phyloP scores from a whole-genome alignment of 2,113 vertebrate species.

The Tursiops truncatus region DNA sequence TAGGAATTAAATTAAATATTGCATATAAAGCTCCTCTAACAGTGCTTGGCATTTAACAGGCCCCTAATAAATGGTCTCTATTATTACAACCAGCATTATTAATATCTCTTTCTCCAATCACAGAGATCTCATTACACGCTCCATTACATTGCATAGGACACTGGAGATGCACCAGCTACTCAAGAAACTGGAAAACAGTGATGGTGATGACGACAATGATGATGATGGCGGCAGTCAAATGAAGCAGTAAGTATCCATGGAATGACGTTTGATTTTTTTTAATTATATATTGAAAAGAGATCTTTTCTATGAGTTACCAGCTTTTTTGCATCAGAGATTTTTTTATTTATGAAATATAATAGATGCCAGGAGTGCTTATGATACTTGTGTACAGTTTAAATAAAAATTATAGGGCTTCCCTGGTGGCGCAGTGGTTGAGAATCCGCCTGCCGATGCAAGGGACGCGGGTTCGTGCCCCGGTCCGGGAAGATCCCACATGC shows the following conservation, averaged over 20 bases:
- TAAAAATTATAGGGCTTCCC: not conserved
- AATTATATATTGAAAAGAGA: not conserved
- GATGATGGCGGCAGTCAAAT: not conserved
- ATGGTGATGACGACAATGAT: not conserved
- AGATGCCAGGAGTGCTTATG: not conserved
- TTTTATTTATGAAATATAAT: not conserved
- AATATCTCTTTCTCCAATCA: not conserved
- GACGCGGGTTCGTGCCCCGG: accelerated
- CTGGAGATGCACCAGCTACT: not conserved
- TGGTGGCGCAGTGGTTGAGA: too few species aligned
- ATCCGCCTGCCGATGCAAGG: too few species aligned
- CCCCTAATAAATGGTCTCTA: not conserved
- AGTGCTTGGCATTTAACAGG: not conserved
- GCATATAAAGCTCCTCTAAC: not conserved
- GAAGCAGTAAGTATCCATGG: not conserved
- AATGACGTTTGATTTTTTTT: not conserved
- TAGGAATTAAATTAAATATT: not conserved
- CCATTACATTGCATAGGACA: not conserved
- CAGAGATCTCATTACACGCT: not conserved
- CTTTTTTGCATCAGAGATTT: not conserved
- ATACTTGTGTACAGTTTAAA: not conserved
- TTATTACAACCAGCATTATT: not conserved
- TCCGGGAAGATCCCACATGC: too few species aligned
- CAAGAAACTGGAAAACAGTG: not conserved
- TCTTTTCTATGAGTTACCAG: not conserved